phyloP scores from a whole-genome alignment of 1,140 invertebrate species.

The Drosophila parvula region DNA sequence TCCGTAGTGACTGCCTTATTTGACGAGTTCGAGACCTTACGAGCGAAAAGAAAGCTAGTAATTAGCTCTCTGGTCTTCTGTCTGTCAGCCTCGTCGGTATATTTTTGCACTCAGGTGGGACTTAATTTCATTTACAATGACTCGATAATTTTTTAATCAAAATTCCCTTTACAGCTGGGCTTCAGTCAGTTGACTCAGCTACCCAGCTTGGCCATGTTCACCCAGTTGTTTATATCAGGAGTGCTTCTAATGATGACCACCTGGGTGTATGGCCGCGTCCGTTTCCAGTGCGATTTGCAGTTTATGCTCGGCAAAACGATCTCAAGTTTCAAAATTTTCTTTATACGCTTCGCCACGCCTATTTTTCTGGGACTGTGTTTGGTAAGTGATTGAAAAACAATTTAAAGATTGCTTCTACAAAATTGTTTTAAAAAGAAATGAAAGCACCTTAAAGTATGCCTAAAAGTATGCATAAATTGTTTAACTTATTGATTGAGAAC shows the following conservation, averaged over 20 bases:
- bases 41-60: constrained; percentile 52
- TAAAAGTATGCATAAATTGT: no score
- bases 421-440: no score
- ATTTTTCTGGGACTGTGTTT: constrained; percentile 59
- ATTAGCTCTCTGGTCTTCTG: constrained; percentile 45
- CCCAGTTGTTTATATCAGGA: constrained; percentile 89
- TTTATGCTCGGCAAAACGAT: constrained; percentile 92
- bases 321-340: constrained; percentile 79
- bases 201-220: constrained; percentile 89
- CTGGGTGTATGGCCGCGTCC: constrained; percentile 90
- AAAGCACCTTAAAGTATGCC: no score
- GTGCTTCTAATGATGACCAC: constrained; percentile 89
- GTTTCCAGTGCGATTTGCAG: constrained; percentile 90
- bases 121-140: not conserved
- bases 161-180: constrained; percentile 49
- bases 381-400: constrained; percentile 33
- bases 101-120: constrained; percentile 75
- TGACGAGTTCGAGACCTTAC: constrained; percentile 73
- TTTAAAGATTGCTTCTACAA: no score
- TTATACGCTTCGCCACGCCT: constrained; percentile 75
- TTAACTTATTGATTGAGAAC: no score
- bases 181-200: constrained; percentile 63
- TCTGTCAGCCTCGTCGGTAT: constrained; percentile 60
- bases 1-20: constrained; percentile 72
- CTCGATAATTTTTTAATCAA: not conserved